Evolutionary conservation across 2,797 vertebrate genomes (phyloP), one percentile per base, ranked within the genome.

Genomic region (Kryptolebias ocellatus): DNA sequence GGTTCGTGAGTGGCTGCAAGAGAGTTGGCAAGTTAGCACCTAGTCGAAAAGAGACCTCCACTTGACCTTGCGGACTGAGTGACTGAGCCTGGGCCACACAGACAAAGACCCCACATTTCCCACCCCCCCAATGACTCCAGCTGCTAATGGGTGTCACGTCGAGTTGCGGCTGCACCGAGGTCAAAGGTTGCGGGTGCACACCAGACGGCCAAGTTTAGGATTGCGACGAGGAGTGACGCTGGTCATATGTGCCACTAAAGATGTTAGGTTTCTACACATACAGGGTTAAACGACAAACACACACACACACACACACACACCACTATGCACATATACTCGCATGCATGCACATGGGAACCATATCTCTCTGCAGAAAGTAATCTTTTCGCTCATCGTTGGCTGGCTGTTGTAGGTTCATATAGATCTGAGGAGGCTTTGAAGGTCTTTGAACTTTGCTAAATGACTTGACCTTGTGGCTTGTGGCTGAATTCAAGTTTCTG

Each of bases 1-100:
- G 92, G 93, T 94, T 95, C 91, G 88, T 92, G 94, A 96, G 95
- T 95, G 94, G 93, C 95, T 98, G 95, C 92, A 94, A 96, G 95
- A 90, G 95, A 96, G 95, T 97, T 96, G 95, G 93, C 95, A 95
- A 96, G 97, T 98, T 98, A 98, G 94, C 96, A 96, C 96, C 93
- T 96, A 93, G 95, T 94, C 89, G 92, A 59, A 93, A 92, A 90
- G 89, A 94, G 94, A 95, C 95, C 94, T 92, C 93, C 93, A 86
- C 90, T 88, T 93, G 92, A 92, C 93, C 92, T 89, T 65, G 64
- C 76, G 85, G 86, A 84, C 79, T 75, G 77, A 81, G 77, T 69
- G 87, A 68, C 83, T 74, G 59, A 71, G 74, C 67, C 34, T 11
- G 4, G 69, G 53, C 63, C 70, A 69, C 78, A 50, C 29, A 61